These are phyloP conservation scores for Prosapia bicincta DNA, from an alignment of 2,888 invertebrate species.

Conservation along the genomic window DNA sequence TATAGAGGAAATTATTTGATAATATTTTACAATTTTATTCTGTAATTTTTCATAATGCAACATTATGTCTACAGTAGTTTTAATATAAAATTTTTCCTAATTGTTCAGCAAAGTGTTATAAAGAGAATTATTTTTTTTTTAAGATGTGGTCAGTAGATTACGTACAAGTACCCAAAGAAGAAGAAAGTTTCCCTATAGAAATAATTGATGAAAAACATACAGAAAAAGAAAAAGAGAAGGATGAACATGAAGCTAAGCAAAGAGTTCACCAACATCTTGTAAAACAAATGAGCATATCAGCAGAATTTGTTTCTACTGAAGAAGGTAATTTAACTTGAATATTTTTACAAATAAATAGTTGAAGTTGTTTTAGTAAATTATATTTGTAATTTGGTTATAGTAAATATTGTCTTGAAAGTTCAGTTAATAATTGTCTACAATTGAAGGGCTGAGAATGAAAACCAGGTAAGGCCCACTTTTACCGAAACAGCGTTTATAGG, in stretches of 20 bases:
- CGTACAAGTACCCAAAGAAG: conserved; percentile 74
- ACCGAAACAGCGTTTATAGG: too few relatives aligned
- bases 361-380: too few relatives aligned
- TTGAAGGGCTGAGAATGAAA: too few relatives aligned
- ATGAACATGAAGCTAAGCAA: conserved; percentile 51
- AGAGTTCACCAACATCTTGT: conserved; percentile 61
- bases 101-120: neutral
- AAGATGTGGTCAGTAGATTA: conserved; percentile 98
- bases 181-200: conserved; percentile 38
- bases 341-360: too few relatives aligned
- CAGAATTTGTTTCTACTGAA: conserved; percentile 46
- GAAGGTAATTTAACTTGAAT: conserved; percentile 27
- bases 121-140: conserved; percentile 35
- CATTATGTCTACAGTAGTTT: neutral
- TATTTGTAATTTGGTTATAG: too few relatives aligned
- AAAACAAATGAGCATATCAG: conserved; percentile 76
- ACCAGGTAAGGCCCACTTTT: too few relatives aligned
- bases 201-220: conserved; percentile 16
- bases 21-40: too few relatives aligned
- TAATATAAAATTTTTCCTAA: neutral
- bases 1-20: too few relatives aligned
- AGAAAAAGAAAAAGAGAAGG: conserved; percentile 50
- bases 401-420: too few relatives aligned
- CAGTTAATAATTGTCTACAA: too few relatives aligned
- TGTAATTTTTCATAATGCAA: too few relatives aligned